Conservation (phyloP, 2,113 vertebrate species). For the Helogale parvula region DNA sequence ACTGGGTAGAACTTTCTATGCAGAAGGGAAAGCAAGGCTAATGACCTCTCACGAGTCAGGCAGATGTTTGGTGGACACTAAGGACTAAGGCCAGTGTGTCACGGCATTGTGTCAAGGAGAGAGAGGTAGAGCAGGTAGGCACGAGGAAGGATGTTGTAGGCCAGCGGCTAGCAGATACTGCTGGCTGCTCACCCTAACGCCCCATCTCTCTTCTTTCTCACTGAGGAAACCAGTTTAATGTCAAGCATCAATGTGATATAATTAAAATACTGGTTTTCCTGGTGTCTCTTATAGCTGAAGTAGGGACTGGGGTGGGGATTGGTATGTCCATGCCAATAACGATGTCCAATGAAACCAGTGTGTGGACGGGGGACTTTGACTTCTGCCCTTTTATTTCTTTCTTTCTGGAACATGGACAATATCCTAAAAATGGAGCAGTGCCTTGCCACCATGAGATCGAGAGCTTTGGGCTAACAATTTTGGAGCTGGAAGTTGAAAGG, state of each 20-base stretch:
- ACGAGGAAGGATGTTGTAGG: not conserved
- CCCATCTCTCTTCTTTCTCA: not conserved
- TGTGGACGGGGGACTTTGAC: not conserved
- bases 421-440: not conserved
- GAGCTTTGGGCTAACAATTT: not conserved
- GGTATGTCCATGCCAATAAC: not conserved
- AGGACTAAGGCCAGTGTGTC: not conserved
- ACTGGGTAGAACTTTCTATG: not conserved
- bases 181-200: not conserved
- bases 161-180: not conserved
- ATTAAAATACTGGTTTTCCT: not conserved
- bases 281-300: not conserved
- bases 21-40: not conserved
- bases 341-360: not conserved
- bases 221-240: not conserved
- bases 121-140: not conserved
- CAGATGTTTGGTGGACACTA: not conserved
- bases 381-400: not conserved
- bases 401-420: not conserved
- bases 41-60: not conserved
- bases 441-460: not conserved
- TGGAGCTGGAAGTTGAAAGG: not conserved
- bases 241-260: not conserved
- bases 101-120: not conserved
- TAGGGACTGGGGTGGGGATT: not conserved